Evolutionary conservation across 2,888 invertebrate genomes (phyloP).

Genomic region (Netelia fuscicornis): DNA sequence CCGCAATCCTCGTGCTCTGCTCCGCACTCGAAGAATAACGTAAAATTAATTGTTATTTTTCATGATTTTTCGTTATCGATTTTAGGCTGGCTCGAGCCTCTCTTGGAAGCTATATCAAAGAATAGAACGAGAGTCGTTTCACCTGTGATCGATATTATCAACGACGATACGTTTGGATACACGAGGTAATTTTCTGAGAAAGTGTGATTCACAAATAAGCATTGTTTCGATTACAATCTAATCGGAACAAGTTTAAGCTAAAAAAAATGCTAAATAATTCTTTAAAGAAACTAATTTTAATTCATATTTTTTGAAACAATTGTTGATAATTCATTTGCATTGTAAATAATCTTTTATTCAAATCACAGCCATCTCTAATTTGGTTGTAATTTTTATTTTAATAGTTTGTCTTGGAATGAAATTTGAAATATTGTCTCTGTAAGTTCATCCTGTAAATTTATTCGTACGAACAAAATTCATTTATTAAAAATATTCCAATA

Average conservation of each 20-base stretch:
- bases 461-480: not conserved
- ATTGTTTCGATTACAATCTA: not conserved
- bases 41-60: not conserved
- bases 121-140: constrained; percentile 90
- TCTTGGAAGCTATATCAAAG: constrained; percentile 88
- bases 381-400: no score
- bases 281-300: no score
- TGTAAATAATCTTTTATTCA: no score
- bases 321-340: no score
- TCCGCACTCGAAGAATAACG: constrained; percentile 16
- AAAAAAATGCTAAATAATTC: no score
- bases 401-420: no score
- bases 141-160: constrained; percentile 97
- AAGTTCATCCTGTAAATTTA: no score
- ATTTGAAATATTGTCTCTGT: no score
- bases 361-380: no score
- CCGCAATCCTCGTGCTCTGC: constrained; percentile 56
- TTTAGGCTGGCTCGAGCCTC: constrained; percentile 91
- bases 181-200: constrained; percentile 82
- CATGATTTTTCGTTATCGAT: constrained; percentile 1
- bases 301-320: no score
- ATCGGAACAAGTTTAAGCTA: no score
- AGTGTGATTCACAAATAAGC: constrained; percentile 8
- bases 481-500: not conserved
- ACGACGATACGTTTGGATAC: constrained; percentile 98